These are phyloP conservation scores for Helostoma temminkii DNA, from an alignment of 2,797 vertebrate species.

Conservation along the genomic window DNA sequence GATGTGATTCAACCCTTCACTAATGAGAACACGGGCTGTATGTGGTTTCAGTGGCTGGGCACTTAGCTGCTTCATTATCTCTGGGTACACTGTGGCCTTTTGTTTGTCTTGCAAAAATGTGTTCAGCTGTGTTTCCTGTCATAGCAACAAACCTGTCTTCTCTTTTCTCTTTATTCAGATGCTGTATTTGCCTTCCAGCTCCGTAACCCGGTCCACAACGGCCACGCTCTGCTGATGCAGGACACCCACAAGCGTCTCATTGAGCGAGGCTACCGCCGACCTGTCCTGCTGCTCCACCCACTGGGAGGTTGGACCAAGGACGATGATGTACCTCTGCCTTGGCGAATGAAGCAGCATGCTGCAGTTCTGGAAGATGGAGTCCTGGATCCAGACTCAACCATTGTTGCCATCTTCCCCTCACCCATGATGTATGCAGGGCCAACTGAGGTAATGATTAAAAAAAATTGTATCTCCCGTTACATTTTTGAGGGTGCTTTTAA, in stretches of 20 bases:
- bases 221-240: slow-evolving; percentile 96
- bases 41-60: slow-evolving; percentile 34
- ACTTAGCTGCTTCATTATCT: slow-evolving; percentile 45
- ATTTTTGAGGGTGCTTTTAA: slow-evolving; percentile 23
- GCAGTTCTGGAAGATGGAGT: slow-evolving; percentile 95
- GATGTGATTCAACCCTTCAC: slow-evolving; percentile 28
- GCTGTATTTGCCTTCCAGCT: slow-evolving; percentile 98
- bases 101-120: slow-evolving; percentile 48
- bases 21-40: not conserved
- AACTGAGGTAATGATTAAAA: slow-evolving; percentile 89
- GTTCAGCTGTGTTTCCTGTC: slow-evolving; percentile 28
- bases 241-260: slow-evolving; percentile 94
- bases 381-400: slow-evolving; percentile 90
- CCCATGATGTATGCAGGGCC: slow-evolving; percentile 99
- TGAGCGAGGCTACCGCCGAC: slow-evolving; percentile 93
- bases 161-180: slow-evolving; percentile 77
- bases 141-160: slow-evolving; percentile 21
- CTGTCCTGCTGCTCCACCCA: slow-evolving; percentile 94
- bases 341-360: slow-evolving; percentile 97
- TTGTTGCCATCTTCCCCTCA: slow-evolving; percentile 97
- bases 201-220: slow-evolving; percentile 97
- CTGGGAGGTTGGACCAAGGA: slow-evolving; percentile 99
- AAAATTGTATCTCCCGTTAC: slow-evolving; percentile 17
- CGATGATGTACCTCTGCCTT: slow-evolving; percentile 93
- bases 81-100: slow-evolving; percentile 26